Evolutionary conservation across 2,113 vertebrate genomes (phyloP).

Genomic region (Ornithorhynchus anatinus): DNA sequence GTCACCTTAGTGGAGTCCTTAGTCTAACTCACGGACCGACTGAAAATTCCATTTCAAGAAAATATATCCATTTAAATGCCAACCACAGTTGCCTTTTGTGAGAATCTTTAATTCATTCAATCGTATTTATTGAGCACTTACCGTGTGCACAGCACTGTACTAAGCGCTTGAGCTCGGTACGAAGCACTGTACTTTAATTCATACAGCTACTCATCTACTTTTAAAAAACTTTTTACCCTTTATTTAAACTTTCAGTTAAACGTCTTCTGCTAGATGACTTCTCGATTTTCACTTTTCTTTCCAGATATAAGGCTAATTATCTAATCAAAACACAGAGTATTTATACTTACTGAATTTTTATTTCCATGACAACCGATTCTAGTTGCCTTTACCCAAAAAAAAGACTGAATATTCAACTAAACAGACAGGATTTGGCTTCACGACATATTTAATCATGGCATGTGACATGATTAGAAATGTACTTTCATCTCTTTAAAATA

Average conservation of each 20-base stretch:
- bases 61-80: neutral
- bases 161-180: no score
- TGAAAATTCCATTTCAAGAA: neutral
- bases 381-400: no score
- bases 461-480: no score
- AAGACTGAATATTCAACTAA: neutral
- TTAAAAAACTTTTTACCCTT: neutral
- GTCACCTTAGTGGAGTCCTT: no score
- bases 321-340: neutral
- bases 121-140: no score
- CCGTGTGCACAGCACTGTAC: no score
- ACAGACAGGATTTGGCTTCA: neutral
- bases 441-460: no score
- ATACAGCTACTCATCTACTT: neutral
- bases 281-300: neutral
- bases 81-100: neutral
- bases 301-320: slow-evolving; percentile 3
- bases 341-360: neutral
- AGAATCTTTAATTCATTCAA: no score
- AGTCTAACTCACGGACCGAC: no score
- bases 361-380: neutral
- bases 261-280: neutral
- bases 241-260: neutral
- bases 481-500: no score
- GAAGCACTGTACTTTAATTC: neutral